A percentile compares a stretch with the other conserved stretches of the same genome.
These are phyloP conservation scores for Phytoseiulus persimilis DNA, from an alignment of 2,888 invertebrate genomes.

Conservation along the genomic window DNA sequence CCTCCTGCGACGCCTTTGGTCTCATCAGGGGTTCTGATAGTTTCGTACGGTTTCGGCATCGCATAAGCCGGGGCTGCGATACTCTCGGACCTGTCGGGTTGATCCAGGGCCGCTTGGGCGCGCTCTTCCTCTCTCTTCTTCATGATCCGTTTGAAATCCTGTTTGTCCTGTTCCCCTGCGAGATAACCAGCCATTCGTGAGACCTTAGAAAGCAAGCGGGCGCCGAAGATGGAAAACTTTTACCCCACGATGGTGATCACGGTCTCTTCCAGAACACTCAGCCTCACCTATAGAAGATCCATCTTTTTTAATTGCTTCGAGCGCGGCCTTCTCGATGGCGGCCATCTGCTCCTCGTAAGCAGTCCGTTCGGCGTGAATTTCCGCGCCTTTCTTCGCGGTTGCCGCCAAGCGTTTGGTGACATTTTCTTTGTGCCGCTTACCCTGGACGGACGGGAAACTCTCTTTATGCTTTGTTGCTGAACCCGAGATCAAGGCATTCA, in stretches of 20 bases:
- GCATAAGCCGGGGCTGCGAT: neutral
- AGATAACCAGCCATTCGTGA: no score
- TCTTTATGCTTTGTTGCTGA: no score
- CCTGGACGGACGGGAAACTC: neutral
- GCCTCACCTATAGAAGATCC: neutral
- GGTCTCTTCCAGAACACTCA: neutral
- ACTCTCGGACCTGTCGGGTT: neutral
- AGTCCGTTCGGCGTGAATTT: neutral
- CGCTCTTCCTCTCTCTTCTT: neutral
- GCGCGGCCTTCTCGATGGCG: neutral
- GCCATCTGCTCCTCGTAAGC: constrained; percentile 27
- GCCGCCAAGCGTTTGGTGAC: constrained; percentile 17
- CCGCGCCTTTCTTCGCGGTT: neutral
- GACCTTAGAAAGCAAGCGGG: no score
- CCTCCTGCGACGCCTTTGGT: constrained; percentile 11
- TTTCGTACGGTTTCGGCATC: neutral
- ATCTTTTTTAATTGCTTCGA: neutral
- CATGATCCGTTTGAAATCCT: neutral
- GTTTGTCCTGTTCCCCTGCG: neutral
- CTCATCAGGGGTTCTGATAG: constrained; percentile 11
- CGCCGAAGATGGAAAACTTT: no score
- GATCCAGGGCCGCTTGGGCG: neutral
- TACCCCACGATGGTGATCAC: no score
- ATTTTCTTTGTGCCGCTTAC: constrained; percentile 20
- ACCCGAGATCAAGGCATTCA: no score